A percentile compares a stretch with the other conserved stretches of the same genome.
phyloP scores from a whole-genome alignment of 2,113 vertebrate genomes.

The Balaeniceps rex region DNA sequence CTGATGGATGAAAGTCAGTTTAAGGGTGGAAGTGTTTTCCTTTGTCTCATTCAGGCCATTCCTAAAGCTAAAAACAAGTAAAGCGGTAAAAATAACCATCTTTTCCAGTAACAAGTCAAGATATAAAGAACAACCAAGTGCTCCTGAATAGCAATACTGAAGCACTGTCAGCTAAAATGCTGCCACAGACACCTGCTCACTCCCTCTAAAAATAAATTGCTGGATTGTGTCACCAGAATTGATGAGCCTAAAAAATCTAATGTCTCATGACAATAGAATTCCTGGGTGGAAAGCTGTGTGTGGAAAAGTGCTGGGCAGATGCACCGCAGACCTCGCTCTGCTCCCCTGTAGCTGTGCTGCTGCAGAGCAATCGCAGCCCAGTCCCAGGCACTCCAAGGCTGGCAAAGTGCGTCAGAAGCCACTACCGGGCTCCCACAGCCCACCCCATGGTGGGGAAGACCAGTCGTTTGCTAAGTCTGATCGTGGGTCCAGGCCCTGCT shows the following conservation, averaged over 20 bases:
- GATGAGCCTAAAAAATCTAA: background rate
- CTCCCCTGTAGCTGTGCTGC: background rate
- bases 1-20: background rate
- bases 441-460: background rate
- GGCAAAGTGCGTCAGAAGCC: background rate
- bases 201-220: slow-evolving; percentile 34
- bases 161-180: slow-evolving; percentile 24
- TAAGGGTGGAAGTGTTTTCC: background rate
- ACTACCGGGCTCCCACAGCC: background rate
- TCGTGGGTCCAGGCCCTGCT: accelerated
- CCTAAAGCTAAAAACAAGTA: background rate
- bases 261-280: background rate
- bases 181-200: slow-evolving; percentile 4
- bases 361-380: background rate
- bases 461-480: background rate
- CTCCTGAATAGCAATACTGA: background rate
- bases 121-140: background rate
- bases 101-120: background rate
- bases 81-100: background rate
- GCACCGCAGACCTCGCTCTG: accelerated
- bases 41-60: background rate
- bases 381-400: background rate
- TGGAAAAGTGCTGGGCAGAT: background rate
- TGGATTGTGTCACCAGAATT: background rate
- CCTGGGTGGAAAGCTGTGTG: background rate